These are phyloP conservation scores for Lutjanus erythropterus DNA, from an alignment of 2,113 vertebrate genomes.

Conservation along the genomic window DNA sequence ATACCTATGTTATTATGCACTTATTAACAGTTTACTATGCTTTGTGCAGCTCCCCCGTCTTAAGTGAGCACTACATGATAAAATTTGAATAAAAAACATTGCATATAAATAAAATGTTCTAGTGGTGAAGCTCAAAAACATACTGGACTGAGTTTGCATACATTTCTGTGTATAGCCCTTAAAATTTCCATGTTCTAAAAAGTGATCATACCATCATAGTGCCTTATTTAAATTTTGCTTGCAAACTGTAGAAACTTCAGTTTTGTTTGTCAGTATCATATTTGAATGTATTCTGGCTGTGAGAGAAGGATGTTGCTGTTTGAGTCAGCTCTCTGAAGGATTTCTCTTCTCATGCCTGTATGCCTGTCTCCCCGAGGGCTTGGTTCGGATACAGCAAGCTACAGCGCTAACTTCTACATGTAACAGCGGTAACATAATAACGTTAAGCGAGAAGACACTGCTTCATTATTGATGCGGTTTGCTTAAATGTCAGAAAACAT, in stretches of 20 bases:
- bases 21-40: too few species aligned
- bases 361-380: slow-evolving; percentile 19
- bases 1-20: too few species aligned
- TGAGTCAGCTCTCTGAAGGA: background rate
- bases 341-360: slow-evolving; percentile 11
- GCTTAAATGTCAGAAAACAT: slow-evolving; percentile 27
- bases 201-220: background rate
- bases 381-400: background rate
- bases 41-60: too few species aligned
- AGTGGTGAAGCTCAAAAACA: too few species aligned
- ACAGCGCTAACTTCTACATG: background rate
- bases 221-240: background rate
- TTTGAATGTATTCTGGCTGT: background rate
- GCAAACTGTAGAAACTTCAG: background rate
- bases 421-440: slow-evolving; percentile 7
- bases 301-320: background rate
- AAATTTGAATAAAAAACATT: too few species aligned
- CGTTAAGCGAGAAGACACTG: slow-evolving; percentile 16
- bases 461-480: slow-evolving; percentile 48
- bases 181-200: background rate
- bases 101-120: too few species aligned
- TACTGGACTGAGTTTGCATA: too few species aligned
- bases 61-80: too few species aligned
- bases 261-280: background rate
- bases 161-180: background rate